Evolutionary conservation across 2,113 vertebrate species (phyloP), one percentile per base, ranked within the genome.

Genomic region (Lipophrys pholis): DNA sequence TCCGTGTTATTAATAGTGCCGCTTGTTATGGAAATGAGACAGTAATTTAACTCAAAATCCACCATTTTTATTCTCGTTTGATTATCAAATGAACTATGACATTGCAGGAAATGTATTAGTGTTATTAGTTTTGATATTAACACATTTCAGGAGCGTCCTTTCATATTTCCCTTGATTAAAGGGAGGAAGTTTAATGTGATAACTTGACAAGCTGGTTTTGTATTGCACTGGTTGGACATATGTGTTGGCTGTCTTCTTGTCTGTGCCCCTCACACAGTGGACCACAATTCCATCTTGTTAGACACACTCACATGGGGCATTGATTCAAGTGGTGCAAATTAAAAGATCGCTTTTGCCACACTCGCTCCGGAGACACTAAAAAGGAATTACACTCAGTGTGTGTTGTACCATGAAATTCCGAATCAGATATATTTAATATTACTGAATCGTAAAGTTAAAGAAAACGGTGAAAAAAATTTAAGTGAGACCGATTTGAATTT

Each of bases 11-110:
- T 92, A 91, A 93, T 90, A 84, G 90, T 82, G 67, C 69, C 30
- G 69, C 88, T 89, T 92, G 72, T 68, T 84, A 84, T 86, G 87
- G 78, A 91, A 93, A 93, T 89, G 71, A 90, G 90, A 83, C 66
- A 63, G 73, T 88, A 80, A 91, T 94, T 92, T 82, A 30, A 80
- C 81, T 83, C 70, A 76, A 80, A 80, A 84, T 70, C 60, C 53
- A 75, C 62, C 58, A 46, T 87, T 84, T 88, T 65, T 76, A 78
- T 81, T 81, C 61, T 67, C 58, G 51, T 81, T 80, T 86, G 53
- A 88, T 89, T 87, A 83, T 83, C 59, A 85, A 82, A 81, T 88
- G 75, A 91, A 86, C 60, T 78, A 54, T 83, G 72, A 60, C 76
- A 50, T 64, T 69, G 8, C 42, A 70, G 35, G 75, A 74, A 77